These are phyloP conservation scores for Sinosuthora webbiana DNA, from an alignment of 2,113 vertebrate species.

Conservation along the genomic window DNA sequence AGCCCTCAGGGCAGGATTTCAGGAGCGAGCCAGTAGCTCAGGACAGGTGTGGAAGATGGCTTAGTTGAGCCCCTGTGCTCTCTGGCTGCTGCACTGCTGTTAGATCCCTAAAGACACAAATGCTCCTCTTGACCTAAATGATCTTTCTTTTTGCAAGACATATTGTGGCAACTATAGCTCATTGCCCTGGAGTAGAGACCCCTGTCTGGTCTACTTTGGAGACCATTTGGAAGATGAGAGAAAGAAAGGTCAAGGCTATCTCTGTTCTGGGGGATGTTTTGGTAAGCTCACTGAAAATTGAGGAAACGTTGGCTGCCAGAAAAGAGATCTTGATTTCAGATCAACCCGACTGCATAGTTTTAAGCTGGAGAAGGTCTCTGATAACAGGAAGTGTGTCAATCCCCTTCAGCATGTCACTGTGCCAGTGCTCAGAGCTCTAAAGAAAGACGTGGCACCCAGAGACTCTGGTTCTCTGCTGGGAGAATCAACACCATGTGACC, in stretches of 20 bases:
- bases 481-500: neutral
- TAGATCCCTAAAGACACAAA: neutral
- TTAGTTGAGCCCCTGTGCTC: neutral
- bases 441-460: rapidly evolving
- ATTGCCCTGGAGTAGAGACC: neutral
- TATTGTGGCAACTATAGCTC: neutral
- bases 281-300: neutral
- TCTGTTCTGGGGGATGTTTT: neutral
- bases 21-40: neutral
- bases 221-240: neutral
- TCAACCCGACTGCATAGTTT: neutral
- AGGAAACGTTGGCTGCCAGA: neutral
- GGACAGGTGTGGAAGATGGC: neutral
- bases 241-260: neutral
- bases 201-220: neutral
- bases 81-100: neutral
- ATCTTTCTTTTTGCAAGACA: neutral
- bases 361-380: neutral
- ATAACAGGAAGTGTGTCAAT: neutral
- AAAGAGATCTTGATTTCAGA: neutral
- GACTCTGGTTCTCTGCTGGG: rapidly evolving
- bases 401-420: rapidly evolving
- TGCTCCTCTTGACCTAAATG: neutral
- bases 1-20: neutral
- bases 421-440: neutral